Evolutionary conservation across 2,888 invertebrate species (phyloP).

Genomic region (Pemphredon lugubris): DNA sequence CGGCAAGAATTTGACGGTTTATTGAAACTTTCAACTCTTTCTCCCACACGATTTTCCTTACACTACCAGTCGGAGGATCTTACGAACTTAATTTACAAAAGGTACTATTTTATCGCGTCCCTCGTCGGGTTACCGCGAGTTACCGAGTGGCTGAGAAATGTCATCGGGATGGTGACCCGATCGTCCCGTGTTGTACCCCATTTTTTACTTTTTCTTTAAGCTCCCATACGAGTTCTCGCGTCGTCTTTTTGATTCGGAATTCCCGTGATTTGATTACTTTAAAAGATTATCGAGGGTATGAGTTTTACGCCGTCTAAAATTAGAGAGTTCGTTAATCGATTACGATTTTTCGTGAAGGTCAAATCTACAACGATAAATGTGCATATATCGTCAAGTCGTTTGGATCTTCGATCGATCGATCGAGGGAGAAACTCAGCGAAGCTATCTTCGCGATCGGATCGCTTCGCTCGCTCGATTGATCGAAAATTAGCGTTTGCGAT

Average conservation of each 20-base stretch:
- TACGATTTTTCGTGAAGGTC: slow-evolving; percentile 47
- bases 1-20: background rate
- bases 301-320: slow-evolving; percentile 21
- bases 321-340: slow-evolving; percentile 52
- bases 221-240: background rate
- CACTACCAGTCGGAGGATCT: slow-evolving; percentile 9
- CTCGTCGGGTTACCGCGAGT: slow-evolving; percentile 7
- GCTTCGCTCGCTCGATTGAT: slow-evolving; percentile 5
- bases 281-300: slow-evolving; percentile 9
- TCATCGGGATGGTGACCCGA: too few species aligned
- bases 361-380: slow-evolving; percentile 51
- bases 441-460: background rate
- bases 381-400: slow-evolving; percentile 50
- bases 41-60: slow-evolving; percentile 1
- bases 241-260: slow-evolving; percentile 48
- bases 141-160: slow-evolving; percentile 1
- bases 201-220: slow-evolving; percentile 5
- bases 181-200: too few species aligned
- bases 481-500: slow-evolving; percentile 12
- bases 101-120: background rate
- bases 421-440: slow-evolving; percentile 21
- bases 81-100: slow-evolving; percentile 4
- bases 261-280: slow-evolving; percentile 50
- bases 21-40: slow-evolving; percentile 6
- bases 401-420: slow-evolving; percentile 45